Evolutionary conservation across 2,113 vertebrate species (phyloP).

Genomic region (Corythornis cristatus): DNA sequence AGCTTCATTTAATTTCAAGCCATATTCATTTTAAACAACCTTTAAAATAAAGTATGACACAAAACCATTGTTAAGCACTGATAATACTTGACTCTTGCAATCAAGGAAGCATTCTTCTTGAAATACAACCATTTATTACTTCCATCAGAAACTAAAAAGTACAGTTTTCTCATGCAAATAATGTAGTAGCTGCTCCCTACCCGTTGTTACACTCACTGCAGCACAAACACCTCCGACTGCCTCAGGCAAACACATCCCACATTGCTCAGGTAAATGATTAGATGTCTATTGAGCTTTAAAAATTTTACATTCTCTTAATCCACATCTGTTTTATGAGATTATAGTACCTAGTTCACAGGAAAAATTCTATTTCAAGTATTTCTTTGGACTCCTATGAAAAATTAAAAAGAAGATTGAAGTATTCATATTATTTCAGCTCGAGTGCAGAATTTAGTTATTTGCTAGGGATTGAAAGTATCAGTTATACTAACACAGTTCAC

Average conservation of each 20-base stretch:
- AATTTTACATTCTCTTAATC: neutral
- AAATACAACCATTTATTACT: neutral
- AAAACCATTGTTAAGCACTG: fast-evolving
- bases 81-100: neutral
- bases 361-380: neutral
- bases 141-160: neutral
- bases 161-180: neutral
- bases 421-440: neutral
- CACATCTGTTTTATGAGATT: neutral
- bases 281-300: neutral
- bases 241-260: neutral
- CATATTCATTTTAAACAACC: neutral
- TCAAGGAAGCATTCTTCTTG: neutral
- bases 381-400: neutral
- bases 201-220: neutral
- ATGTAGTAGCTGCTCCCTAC: fast-evolving
- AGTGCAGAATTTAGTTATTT: neutral
- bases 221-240: neutral
- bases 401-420: neutral
- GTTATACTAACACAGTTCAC: neutral
- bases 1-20: neutral
- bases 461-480: neutral
- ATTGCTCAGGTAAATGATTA: neutral
- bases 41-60: neutral
- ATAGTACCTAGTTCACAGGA: neutral